Percentiles rank a stretch among this genome's conserved stretches.
These are phyloP conservation scores for Coenonympha arcania DNA, from an alignment of 2,888 invertebrate species.

Conservation along the genomic window DNA sequence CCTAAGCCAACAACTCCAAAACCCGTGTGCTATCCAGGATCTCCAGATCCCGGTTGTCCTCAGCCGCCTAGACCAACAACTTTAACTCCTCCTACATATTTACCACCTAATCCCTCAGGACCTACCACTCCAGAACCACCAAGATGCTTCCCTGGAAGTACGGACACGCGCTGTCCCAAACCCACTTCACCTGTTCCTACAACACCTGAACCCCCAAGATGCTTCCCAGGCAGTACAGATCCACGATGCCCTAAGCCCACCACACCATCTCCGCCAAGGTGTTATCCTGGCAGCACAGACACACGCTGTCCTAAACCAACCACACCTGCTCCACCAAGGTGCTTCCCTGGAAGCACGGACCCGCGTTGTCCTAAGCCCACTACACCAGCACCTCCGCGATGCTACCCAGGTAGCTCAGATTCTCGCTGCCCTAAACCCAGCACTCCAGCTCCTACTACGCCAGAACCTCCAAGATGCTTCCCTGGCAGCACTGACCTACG, in stretches of 20 bases:
- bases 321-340: conserved; percentile 31
- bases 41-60: conserved; percentile 39
- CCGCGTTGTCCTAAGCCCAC: conserved; percentile 42
- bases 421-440: conserved; percentile 42
- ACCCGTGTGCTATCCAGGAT: not conserved
- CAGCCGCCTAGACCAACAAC: conserved; percentile 33
- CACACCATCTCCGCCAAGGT: conserved; percentile 28
- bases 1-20: conserved; percentile 34
- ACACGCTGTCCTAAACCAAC: conserved; percentile 19
- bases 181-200: too few species aligned
- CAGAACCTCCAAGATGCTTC: conserved; percentile 32
- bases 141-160: conserved; percentile 35
- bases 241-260: conserved; percentile 38
- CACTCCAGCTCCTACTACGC: too few species aligned
- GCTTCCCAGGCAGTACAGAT: conserved; percentile 40
- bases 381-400: conserved; percentile 39
- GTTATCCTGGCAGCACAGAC: conserved; percentile 23
- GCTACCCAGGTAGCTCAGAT: conserved; percentile 47
- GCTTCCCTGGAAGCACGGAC: conserved; percentile 46
- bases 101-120: not conserved
- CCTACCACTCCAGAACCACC: conserved; percentile 25
- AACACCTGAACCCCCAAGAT: conserved; percentile 30
- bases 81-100: conserved; percentile 29
- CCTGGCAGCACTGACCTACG: conserved; percentile 46
- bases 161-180: conserved; percentile 33